Conservation (phyloP, 2,797 vertebrate species). For the Pseudochirops corinnae region DNA sequence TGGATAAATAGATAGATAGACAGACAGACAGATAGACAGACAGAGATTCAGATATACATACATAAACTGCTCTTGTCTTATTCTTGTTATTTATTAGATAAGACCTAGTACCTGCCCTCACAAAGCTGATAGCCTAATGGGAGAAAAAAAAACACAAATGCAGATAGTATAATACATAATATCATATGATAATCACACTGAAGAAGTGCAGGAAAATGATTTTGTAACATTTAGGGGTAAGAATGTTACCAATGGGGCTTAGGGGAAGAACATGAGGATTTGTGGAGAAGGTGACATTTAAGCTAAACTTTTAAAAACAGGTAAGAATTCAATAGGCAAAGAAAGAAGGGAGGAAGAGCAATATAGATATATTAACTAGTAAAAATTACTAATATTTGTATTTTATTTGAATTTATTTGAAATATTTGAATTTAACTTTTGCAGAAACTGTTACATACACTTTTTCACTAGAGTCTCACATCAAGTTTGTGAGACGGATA, state of each 20-base stretch:
- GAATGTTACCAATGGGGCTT: background rate
- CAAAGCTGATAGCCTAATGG: background rate
- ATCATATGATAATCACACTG: background rate
- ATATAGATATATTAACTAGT: background rate
- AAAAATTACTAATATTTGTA: background rate
- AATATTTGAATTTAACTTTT: background rate
- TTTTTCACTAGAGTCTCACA: background rate
- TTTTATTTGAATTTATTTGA: no score
- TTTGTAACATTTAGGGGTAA: background rate
- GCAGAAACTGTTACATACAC: background rate
- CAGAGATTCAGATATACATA: background rate
- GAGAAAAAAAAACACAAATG: background rate
- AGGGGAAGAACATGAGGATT: background rate
- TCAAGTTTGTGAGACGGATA: background rate
- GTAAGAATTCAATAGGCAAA: background rate
- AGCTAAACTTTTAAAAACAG: background rate
- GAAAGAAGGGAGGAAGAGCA: background rate
- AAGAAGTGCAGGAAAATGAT: background rate
- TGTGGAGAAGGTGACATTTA: background rate
- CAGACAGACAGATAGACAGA: no score
- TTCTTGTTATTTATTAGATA: background rate
- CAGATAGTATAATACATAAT: background rate
- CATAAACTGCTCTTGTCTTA: background rate
- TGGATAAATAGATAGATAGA: no score
- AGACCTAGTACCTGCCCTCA: background rate